Conservation (phyloP, 2,888 invertebrate genomes). For the Patella ulyssiponensis region DNA sequence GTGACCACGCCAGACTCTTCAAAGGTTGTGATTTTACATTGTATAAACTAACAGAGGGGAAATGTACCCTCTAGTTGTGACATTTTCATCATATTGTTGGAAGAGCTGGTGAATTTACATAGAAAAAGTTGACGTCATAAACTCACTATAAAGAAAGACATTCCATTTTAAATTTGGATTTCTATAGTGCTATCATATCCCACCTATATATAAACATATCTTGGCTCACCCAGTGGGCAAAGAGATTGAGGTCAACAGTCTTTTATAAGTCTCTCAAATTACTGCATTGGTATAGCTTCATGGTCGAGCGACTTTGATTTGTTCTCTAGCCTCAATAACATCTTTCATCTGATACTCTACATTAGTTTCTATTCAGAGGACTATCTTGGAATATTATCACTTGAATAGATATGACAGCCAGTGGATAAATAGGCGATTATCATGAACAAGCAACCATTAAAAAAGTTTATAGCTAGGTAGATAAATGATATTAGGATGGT, state of each 20-base stretch:
- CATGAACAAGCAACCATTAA: background rate
- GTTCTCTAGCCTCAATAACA: background rate
- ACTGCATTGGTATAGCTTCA: constrained; percentile 2
- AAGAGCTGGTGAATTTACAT: background rate
- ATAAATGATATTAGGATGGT: background rate
- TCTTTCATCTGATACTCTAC: constrained; percentile 12
- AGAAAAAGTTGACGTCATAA: constrained; percentile 7
- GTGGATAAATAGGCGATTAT: constrained; percentile 8
- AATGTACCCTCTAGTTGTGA: background rate
- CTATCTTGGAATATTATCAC: background rate
- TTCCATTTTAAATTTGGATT: constrained; percentile 11
- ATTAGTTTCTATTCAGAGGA: constrained; percentile 8
- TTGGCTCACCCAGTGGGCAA: constrained; percentile 1
- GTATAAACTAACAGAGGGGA: background rate
- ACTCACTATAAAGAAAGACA: constrained; percentile 7
- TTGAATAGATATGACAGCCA: constrained; percentile 7
- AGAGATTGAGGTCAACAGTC: constrained; percentile 11
- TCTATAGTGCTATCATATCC: constrained; percentile 7
- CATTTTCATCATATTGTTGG: background rate
- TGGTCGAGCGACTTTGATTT: background rate
- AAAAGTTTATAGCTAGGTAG: background rate
- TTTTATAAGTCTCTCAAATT: constrained; percentile 4
- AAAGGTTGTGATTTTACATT: constrained; percentile 9
- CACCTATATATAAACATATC: constrained; percentile 9
- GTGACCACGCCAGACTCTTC: constrained; percentile 8